These are phyloP conservation scores for Vanessa tameamea DNA, from an alignment of 1,140 invertebrate genomes.

Conservation along the genomic window DNA sequence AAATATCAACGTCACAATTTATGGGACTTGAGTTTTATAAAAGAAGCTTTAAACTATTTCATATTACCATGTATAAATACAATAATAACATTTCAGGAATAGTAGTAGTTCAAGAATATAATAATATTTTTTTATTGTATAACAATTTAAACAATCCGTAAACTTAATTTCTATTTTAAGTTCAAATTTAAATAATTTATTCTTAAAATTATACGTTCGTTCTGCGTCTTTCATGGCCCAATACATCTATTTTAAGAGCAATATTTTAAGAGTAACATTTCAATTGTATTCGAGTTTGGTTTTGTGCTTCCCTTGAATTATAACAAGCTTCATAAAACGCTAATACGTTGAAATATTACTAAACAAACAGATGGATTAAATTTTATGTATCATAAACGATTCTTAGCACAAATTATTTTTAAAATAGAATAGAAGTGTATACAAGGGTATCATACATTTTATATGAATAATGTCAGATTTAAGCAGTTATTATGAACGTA, in stretches of 20 bases:
- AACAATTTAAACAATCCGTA: no score
- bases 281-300: slow-evolving; percentile 49
- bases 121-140: no score
- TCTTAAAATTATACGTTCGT: neutral
- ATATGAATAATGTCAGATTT: no score
- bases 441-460: neutral
- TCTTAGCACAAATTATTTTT: slow-evolving; percentile 9
- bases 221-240: slow-evolving; percentile 27
- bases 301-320: slow-evolving; percentile 40
- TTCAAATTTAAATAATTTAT: no score
- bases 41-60: no score
- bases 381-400: slow-evolving; percentile 16
- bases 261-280: slow-evolving; percentile 55
- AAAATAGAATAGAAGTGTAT: slow-evolving; percentile 14
- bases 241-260: slow-evolving; percentile 35
- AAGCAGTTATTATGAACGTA: no score
- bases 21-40: no score
- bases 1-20: no score
- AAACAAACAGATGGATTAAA: slow-evolving; percentile 23
- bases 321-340: slow-evolving; percentile 21
- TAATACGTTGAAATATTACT: slow-evolving; percentile 29
- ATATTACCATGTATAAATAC: no score
- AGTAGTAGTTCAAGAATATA: no score
- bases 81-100: no score
- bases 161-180: no score